Percentiles rank a stretch among this genome's conserved stretches.
Evolutionary conservation across 2,797 vertebrate species (phyloP).

Genomic region (Sebastes nivosus): DNA sequence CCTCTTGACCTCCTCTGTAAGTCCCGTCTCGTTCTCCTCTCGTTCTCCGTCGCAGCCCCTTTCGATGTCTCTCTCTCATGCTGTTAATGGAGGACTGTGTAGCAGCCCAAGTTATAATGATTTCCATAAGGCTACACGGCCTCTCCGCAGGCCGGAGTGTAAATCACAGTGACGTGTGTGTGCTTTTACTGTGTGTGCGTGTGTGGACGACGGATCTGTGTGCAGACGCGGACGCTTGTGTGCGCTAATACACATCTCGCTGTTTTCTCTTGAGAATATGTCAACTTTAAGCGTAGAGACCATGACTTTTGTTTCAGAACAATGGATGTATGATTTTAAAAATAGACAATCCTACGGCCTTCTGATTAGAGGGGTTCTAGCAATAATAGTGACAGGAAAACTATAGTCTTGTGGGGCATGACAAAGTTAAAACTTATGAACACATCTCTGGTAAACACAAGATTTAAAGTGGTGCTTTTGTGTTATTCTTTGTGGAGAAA

Average conservation of each 20-base stretch:
- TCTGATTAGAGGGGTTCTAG: neutral
- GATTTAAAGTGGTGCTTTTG: too few relatives aligned
- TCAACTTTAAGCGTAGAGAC: neutral
- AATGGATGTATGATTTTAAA: neutral
- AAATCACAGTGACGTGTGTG: conserved; percentile 59
- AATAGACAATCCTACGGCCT: neutral
- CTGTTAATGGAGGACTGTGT: conserved; percentile 76
- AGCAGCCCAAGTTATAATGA: conserved; percentile 76
- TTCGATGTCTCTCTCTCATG: conserved; percentile 58
- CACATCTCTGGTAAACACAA: too few relatives aligned
- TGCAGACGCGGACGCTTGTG: neutral
- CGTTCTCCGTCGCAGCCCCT: conserved; percentile 44
- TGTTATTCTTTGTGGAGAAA: too few relatives aligned
- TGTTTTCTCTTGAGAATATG: conserved; percentile 13
- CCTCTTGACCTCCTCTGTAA: conserved; percentile 62
- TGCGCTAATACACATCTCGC: neutral
- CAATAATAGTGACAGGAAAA: neutral
- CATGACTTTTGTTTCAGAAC: neutral
- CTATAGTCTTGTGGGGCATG: neutral
- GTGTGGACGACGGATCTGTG: neutral
- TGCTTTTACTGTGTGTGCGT: conserved; percentile 1
- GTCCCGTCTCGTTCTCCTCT: conserved; percentile 40
- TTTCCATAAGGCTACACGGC: conserved; percentile 77
- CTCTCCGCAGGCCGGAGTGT: conserved; percentile 37
- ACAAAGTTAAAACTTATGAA: neutral